Base-by-base conservation (phyloP, 2,113 vertebrate species). In the Castor canadensis region DNA sequence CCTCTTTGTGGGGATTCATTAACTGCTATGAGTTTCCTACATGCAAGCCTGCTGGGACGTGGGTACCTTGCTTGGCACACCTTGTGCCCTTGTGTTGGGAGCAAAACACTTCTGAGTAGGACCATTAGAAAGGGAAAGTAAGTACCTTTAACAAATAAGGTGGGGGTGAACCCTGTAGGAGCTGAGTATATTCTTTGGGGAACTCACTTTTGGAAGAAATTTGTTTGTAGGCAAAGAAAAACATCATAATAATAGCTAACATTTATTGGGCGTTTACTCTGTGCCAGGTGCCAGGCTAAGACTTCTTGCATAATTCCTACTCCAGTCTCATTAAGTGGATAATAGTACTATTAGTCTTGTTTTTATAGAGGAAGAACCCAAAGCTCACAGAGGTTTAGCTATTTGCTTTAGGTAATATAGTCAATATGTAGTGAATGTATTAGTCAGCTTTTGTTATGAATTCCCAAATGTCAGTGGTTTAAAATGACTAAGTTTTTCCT, bases 1-100 rank as follows among this genome's bases (percentile, higher is more conserved):
- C 97, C 96, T 95, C 98, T 98, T 97, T 43, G 13, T 95, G 98
- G 98, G 98, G 96, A 97, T 98, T 98, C 98, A 97, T 98, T 98
- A 98, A 98, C 96, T 95, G 93, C 96, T 83, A 96, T 97, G 95
- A 95, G 97, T 97, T 96, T 98, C 98, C 98, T 64, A 60, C 84
- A 19, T 83, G 95, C 93, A 95, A 56, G 93, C 97, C 94, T 96
- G 97, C 72, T 35, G 8, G 96, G 95, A 96, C 71, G 30, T 86
- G 28, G 88, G 69, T 35, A 52, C 89, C 87, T 97, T 76, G 43
- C 93, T 93, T 92, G 76, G 88, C 93, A 93, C 92, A 96, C 93
- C 91, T 89, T 94, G 49, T 75, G 20, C 73, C 1, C 0, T 87
- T 76, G 49, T 64, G 35, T 89, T 94, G 94, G 95, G 97, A 83